Evolutionary conservation across 2,888 invertebrate species (phyloP).

Genomic region (Listrodromus nycthemerus): DNA sequence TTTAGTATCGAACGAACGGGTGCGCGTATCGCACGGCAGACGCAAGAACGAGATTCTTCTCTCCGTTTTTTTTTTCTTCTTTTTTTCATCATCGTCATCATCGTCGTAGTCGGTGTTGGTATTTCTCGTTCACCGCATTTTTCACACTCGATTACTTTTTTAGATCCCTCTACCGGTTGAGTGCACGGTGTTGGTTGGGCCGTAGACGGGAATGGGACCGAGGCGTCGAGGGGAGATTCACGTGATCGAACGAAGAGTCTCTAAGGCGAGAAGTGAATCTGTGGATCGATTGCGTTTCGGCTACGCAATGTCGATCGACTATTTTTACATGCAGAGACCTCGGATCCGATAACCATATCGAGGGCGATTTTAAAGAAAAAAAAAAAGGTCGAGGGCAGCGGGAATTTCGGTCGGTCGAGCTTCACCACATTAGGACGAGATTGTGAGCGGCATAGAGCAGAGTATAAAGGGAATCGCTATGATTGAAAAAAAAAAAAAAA

Average conservation of each 20-base stretch:
- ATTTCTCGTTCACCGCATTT: constrained; percentile 38
- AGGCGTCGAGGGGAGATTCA: constrained; percentile 9
- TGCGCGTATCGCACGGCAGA: not conserved
- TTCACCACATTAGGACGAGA: not conserved
- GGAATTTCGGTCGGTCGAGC: constrained; percentile 32
- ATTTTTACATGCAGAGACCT: constrained; percentile 62
- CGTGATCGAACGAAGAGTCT: constrained; percentile 39
- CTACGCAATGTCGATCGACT: constrained; percentile 41
- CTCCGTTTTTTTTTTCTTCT: not conserved
- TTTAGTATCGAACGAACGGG: not conserved
- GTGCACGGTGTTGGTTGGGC: not conserved
- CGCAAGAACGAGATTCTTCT: constrained; percentile 17
- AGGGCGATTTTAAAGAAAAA: constrained; percentile 36
- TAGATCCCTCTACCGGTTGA: constrained; percentile 28
- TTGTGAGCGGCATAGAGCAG: not conserved
- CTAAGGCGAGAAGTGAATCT: constrained; percentile 49
- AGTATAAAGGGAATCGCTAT: not conserved
- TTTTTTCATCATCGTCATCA: not conserved
- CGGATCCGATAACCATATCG: constrained; percentile 55
- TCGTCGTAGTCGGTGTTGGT: not conserved
- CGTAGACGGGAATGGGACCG: constrained; percentile 12
- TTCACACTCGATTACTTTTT: constrained; percentile 59
- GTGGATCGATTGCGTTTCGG: constrained; percentile 41
- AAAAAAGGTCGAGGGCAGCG: constrained; percentile 53
- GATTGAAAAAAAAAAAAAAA: not conserved